Evolutionary conservation across 2,113 vertebrate genomes (phyloP).

Genomic region (Plectropomus leopardus): DNA sequence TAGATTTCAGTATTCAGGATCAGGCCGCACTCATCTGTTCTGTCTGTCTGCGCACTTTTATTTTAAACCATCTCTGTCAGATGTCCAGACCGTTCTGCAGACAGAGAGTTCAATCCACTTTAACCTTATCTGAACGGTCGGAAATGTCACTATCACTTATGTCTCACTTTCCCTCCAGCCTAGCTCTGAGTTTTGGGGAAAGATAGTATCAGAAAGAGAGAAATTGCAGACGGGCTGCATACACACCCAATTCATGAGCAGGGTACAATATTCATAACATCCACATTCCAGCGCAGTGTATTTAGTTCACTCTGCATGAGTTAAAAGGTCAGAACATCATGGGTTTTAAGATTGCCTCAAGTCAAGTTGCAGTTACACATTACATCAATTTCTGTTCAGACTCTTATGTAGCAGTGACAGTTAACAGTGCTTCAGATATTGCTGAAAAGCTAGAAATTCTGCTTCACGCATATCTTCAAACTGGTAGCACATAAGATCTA

Average conservation of each 20-base stretch:
- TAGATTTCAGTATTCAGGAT: slow-evolving; percentile 12
- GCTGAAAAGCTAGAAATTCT: no score
- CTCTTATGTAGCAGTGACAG: no score
- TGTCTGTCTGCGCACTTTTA: neutral
- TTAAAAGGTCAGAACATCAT: no score
- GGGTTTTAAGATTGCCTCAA: no score
- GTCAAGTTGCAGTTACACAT: no score
- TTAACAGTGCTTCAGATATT: no score
- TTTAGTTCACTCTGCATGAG: neutral
- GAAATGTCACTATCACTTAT: slow-evolving; percentile 27
- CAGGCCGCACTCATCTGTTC: neutral
- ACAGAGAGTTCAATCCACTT: slow-evolving; percentile 10
- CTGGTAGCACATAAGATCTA: no score
- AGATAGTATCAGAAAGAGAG: neutral
- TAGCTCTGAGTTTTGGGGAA: neutral
- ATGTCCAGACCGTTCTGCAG: slow-evolving; percentile 12
- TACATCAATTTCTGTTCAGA: no score
- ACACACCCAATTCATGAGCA: neutral
- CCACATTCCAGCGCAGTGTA: neutral
- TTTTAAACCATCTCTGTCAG: slow-evolving; percentile 7
- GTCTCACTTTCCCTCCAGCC: slow-evolving; percentile 13
- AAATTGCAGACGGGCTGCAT: neutral
- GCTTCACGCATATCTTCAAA: no score
- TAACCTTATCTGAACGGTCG: slow-evolving; percentile 23
- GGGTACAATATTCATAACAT: neutral